These are phyloP conservation scores for Pomatostomus ruficeps DNA, from an alignment of 2,113 vertebrate species.

Conservation along the genomic window DNA sequence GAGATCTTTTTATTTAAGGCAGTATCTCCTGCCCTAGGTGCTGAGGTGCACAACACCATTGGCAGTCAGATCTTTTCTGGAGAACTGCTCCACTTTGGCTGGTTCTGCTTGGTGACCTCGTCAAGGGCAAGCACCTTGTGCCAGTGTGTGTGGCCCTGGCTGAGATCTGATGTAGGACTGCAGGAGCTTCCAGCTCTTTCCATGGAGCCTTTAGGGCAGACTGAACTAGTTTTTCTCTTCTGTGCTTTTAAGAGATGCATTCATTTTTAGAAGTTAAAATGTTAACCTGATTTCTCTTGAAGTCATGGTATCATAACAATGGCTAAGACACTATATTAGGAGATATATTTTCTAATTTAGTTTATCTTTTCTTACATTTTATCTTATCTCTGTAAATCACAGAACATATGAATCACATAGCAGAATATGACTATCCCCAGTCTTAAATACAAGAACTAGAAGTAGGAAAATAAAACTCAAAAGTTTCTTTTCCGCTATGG, in stretches of 20 bases:
- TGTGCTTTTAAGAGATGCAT: neutral
- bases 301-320: neutral
- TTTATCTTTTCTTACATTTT: neutral
- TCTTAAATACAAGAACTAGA: neutral
- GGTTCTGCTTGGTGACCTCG: neutral
- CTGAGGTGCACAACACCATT: neutral
- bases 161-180: neutral
- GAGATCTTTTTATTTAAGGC: neutral
- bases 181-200: neutral
- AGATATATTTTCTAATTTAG: neutral
- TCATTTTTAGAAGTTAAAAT: neutral
- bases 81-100: neutral
- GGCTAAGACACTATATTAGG: neutral
- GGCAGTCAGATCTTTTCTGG: neutral
- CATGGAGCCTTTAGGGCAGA: neutral
- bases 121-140: neutral
- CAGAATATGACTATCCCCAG: neutral
- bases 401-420: neutral
- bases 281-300: neutral
- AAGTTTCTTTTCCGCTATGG: neutral
- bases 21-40: neutral
- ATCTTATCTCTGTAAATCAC: neutral
- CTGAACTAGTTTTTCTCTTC: neutral
- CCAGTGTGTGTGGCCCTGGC: neutral
- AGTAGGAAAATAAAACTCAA: neutral